Evolutionary conservation across 2,797 vertebrate species (phyloP), one percentile per base, ranked within the genome.

Genomic region (Corythornis leucogaster): DNA sequence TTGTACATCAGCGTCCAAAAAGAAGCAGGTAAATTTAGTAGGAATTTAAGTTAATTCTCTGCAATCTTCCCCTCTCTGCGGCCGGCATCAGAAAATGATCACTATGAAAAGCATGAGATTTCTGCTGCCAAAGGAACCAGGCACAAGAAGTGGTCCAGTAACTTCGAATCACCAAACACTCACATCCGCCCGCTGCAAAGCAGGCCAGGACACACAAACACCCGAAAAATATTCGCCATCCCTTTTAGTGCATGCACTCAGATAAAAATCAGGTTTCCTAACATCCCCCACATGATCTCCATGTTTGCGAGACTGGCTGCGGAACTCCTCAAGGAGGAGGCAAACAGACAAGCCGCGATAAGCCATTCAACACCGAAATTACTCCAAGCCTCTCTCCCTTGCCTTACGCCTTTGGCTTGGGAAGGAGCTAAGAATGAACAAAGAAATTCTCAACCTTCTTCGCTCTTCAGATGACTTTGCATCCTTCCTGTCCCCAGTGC

Each of bases 1-100:
- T 98, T 97, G 95, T 96, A 94, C 96, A 95, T 90, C 94, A 95
- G 95, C 77, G 95, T 96, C 96, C 95, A 89, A 96, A 97, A 97
- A 89, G 92, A 96, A 95, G 74, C 94, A 96, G 95, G 96, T 96
- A 97, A 97, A 97, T 97, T 96, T 96, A 95, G 78, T 59, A 96
- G 94, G 90, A 96, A 94, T 96, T 97, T 96, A 88, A 95, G 95
- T 95, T 94, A 96, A 96, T 96, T 95, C 95, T 92, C 64, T 85
- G 90, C 87, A 95, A 90, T 90, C 89, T 87, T 96, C 46, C 58
- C 70, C 89, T 89, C 92, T 90, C 89, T 63, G 89, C 62, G 53
- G 84, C 80, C 43, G 77, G 73, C 85, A 74, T 67, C 92, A 85
- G 82, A 85, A 86, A 85, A 61, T 17, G 48, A 45, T 93, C 77